These are phyloP conservation scores for Schizothorax lantsangensis DNA, from an alignment of 2,797 vertebrate genomes.

Conservation along the genomic window DNA sequence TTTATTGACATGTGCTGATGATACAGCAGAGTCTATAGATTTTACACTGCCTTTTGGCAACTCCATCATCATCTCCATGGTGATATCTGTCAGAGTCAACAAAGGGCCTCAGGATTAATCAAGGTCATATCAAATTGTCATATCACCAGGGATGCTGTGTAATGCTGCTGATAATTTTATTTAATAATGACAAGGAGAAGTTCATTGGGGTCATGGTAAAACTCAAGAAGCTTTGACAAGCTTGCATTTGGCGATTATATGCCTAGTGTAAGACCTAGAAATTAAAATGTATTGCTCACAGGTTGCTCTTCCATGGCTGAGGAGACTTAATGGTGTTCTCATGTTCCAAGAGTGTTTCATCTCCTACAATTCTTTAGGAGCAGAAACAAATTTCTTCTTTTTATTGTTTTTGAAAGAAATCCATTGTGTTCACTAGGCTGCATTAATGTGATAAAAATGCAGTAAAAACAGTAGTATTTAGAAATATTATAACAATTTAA, in stretches of 20 bases:
- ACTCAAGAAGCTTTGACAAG: background rate
- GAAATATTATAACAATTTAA: too few relatives aligned
- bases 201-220: background rate
- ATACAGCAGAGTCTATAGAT: conserved; percentile 32
- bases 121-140: conserved; percentile 27
- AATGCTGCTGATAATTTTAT: background rate
- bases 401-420: background rate
- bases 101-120: conserved; percentile 23
- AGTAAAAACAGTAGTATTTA: too few relatives aligned
- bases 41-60: background rate
- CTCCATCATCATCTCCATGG: conserved; percentile 12
- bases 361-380: background rate
- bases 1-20: conserved; percentile 35
- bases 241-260: background rate
- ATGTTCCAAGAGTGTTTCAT: background rate
- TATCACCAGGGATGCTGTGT: background rate
- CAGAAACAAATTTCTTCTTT: background rate
- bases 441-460: too few relatives aligned
- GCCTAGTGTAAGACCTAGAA: background rate
- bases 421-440: background rate
- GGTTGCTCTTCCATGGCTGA: background rate
- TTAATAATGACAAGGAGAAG: background rate
- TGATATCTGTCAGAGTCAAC: conserved; percentile 6
- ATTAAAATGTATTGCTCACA: background rate
- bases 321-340: background rate